Evolutionary conservation across 2,113 vertebrate genomes (phyloP).

Genomic region (Microtus richardsoni): DNA sequence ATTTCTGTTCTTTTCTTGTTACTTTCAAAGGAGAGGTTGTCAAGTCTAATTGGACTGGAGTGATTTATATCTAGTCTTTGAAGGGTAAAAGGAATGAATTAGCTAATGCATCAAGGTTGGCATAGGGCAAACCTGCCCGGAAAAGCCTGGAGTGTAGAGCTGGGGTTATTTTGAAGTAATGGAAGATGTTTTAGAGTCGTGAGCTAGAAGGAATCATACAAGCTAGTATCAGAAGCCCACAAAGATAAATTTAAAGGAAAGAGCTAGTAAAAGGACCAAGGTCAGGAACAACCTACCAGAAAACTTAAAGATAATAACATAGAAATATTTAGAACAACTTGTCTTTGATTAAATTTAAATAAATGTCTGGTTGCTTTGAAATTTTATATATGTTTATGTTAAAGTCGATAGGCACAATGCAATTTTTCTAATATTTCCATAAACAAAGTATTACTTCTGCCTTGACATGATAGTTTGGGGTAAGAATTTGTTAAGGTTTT

Average conservation of each 20-base stretch:
- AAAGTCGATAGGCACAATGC: not conserved
- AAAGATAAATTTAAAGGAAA: not conserved
- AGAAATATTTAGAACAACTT: not conserved
- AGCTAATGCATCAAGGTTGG: slow-evolving; percentile 61
- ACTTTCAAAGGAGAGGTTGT: slow-evolving; percentile 58
- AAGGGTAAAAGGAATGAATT: slow-evolving; percentile 58
- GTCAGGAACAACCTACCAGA: not conserved
- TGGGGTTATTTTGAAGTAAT: slow-evolving; percentile 31
- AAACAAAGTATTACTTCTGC: slow-evolving; percentile 32
- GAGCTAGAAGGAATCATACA: not conserved
- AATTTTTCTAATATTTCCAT: not conserved
- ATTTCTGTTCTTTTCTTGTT: slow-evolving; percentile 30
- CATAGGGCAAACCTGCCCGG: slow-evolving; percentile 16
- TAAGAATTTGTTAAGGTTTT: not conserved
- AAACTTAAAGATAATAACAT: not conserved
- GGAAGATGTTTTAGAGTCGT: slow-evolving; percentile 17
- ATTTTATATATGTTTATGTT: not conserved
- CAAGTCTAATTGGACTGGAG: slow-evolving; percentile 58
- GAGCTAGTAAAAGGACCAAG: not conserved
- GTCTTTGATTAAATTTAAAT: not conserved
- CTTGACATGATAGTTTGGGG: not conserved
- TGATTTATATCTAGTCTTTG: slow-evolving; percentile 57
- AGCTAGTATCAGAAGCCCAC: not conserved
- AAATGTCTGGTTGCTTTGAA: not conserved
- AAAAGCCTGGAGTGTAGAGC: not conserved